These are phyloP conservation scores for Australoheros facetus DNA, from an alignment of 2,797 vertebrate genomes.

Conservation along the genomic window DNA sequence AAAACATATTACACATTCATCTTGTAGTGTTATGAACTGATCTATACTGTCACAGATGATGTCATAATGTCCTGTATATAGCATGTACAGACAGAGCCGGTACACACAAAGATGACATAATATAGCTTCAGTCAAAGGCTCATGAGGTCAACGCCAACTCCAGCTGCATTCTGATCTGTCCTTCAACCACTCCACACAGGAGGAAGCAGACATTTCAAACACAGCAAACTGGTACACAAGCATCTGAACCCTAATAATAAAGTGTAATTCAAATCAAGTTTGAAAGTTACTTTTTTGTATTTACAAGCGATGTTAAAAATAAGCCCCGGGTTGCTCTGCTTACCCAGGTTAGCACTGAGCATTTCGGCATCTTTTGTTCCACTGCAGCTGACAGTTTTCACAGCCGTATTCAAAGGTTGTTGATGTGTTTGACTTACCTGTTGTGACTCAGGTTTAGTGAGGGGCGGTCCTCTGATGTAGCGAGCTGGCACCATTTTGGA, in stretches of 20 bases:
- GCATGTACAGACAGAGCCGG: not conserved
- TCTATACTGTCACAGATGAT: too few relatives aligned
- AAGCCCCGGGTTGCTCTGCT: not conserved
- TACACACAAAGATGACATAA: not conserved
- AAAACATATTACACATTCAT: too few relatives aligned
- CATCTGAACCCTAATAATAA: not conserved
- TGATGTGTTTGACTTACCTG: conserved; percentile 11
- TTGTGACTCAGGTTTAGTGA: conserved; percentile 15
- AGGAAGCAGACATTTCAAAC: not conserved
- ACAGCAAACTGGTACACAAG: not conserved
- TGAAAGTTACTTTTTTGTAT: not conserved
- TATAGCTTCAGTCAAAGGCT: not conserved
- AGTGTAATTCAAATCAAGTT: not conserved
- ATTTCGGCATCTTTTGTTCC: too few relatives aligned
- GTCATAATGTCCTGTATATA: not conserved
- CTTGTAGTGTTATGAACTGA: too few relatives aligned
- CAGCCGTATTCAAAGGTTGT: too few relatives aligned
- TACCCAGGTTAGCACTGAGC: not conserved
- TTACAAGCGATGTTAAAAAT: not conserved
- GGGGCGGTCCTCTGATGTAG: conserved; percentile 24
- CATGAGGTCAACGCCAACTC: not conserved
- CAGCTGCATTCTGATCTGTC: not conserved
- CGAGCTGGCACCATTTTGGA: conserved; percentile 27
- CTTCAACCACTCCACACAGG: not conserved
- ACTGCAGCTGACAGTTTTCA: too few relatives aligned